phyloP scores from a whole-genome alignment of 2,113 vertebrate species.

The Cavia porcellus region DNA sequence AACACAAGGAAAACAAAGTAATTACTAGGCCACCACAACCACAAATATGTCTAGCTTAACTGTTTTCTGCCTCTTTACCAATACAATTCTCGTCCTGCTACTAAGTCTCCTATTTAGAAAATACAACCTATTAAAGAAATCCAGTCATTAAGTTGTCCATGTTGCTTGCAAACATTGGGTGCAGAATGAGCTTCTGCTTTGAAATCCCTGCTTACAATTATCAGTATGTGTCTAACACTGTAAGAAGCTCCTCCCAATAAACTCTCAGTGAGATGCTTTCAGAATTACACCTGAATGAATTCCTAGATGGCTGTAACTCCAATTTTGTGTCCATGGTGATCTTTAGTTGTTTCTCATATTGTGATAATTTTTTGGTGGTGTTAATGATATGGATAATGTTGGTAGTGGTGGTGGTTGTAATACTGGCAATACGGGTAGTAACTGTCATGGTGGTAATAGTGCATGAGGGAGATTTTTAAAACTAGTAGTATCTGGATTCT shows the following conservation, averaged over 20 bases:
- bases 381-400: background rate
- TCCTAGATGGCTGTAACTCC: background rate
- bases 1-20: constrained; percentile 2
- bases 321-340: background rate
- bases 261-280: background rate
- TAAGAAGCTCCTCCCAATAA: background rate
- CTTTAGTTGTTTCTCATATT: background rate
- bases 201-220: background rate
- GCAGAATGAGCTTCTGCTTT: background rate
- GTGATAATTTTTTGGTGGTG: background rate
- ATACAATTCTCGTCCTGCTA: background rate
- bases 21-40: background rate
- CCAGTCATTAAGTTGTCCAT: background rate
- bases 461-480: background rate
- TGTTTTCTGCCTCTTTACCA: background rate
- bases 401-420: background rate
- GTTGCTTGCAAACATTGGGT: background rate
- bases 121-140: background rate
- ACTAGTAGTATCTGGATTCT: background rate
- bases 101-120: background rate
- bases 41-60: background rate
- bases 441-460: background rate
- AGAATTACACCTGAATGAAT: no score
- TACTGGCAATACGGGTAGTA: background rate
- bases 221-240: background rate